Evolutionary conservation across 2,797 vertebrate species (phyloP).

Genomic region (Parauchenoglanis punctatus): DNA sequence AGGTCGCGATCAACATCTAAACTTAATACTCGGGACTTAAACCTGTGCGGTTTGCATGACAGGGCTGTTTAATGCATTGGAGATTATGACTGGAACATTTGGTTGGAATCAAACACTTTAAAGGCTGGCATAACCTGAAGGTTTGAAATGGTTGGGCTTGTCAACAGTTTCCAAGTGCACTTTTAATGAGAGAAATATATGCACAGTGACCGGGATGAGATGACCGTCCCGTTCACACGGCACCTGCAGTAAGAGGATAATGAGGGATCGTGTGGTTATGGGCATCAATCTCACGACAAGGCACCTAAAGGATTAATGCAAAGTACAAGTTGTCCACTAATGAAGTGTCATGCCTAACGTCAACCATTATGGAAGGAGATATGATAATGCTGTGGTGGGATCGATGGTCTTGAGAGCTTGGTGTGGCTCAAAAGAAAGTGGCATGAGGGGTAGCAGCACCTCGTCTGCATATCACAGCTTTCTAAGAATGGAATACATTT

Average conservation of each 20-base stretch:
- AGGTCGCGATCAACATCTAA: conserved; percentile 56
- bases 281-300: conserved; percentile 66
- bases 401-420: conserved; percentile 51
- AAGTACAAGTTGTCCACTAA: conserved; percentile 47
- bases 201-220: conserved; percentile 47
- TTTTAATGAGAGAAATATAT: conserved; percentile 60
- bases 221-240: conserved; percentile 62
- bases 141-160: conserved; percentile 62
- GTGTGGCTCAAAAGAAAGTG: background rate
- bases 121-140: conserved; percentile 62
- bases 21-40: conserved; percentile 37
- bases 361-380: conserved; percentile 67
- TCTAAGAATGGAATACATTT: background rate
- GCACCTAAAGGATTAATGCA: conserved; percentile 64
- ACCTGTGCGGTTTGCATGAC: conserved; percentile 22
- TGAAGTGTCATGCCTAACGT: background rate
- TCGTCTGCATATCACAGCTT: background rate
- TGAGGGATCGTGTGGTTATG: conserved; percentile 50
- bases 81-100: conserved; percentile 13
- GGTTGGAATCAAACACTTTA: conserved; percentile 10
- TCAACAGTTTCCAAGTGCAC: conserved; percentile 64
- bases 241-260: conserved; percentile 57
- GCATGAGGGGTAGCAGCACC: conserved; percentile 56
- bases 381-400: conserved; percentile 68
- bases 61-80: conserved; percentile 22